Base-by-base conservation (phyloP, 2,113 vertebrate species). In the Colaptes auratus region DNA sequence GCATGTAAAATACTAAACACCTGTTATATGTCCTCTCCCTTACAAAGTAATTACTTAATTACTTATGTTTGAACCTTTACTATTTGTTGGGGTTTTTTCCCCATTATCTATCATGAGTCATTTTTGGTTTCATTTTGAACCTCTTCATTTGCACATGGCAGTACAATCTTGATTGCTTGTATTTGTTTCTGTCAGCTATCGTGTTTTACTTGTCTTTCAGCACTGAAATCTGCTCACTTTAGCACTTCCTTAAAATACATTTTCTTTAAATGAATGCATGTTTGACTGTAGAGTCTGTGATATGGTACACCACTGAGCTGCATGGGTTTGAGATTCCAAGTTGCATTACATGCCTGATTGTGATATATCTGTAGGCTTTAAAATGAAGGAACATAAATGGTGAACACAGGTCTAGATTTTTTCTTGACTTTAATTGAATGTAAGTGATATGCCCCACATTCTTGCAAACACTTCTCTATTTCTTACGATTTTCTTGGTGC, bases 31-130 rank as follows among this genome's bases (percentile, higher is more conserved):
- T 53, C 36, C 31, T 20, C 83, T 23, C 7, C 3, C 1, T 42
- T 50, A 35, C 72, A 91, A 97, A 93, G 83, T 96, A 96, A 96
- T 97, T 96, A 92, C 96, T 95, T 96, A 95, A 93, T 97, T 63
- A 91, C 85, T 96, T 94, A 61, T 42, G 35, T 95, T 95, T 97
- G 93, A 97, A 97, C 67, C 69, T 84, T 95, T 95, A 76, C 48
- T 93, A 91, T 10, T 67, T 42, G 6, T 4, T 39, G 39, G 76
- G 56, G 6, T 53, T 69, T 79, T 77, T 80, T 39, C n/a, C n/a
- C n/a, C 19, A 46, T 33, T 79, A 70, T 52, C 48, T 82, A 12
- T 74, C 48, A 56, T 16, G 35, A 73, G n/a, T 65, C 0, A 14
- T 55, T 76, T 78, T 78, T 77, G 14, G 25, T 89, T 87, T 79